Evolutionary conservation across 2,888 invertebrate genomes (phyloP).

Genomic region (Seira musarum): DNA sequence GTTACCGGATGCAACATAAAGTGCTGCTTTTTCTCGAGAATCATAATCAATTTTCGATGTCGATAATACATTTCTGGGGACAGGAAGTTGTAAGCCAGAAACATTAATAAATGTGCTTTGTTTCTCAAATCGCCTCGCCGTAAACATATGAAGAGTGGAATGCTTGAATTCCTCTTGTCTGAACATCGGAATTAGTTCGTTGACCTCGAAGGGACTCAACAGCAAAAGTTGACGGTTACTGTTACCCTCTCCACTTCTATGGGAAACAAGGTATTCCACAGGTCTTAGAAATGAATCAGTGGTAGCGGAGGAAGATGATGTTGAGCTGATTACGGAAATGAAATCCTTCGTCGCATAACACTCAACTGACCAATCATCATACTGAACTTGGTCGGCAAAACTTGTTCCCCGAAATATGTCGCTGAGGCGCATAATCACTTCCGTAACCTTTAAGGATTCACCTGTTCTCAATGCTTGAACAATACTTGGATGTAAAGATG

Average conservation of each 20-base stretch:
- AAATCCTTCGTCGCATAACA: conserved; percentile 13
- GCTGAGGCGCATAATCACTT: neutral
- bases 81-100: conserved; percentile 2
- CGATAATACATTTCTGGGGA: too few species aligned
- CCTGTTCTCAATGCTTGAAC: neutral
- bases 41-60: too few species aligned
- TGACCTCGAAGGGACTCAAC: conserved; percentile 18
- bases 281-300: conserved; percentile 16
- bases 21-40: neutral
- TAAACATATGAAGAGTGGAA: conserved; percentile 30
- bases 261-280: neutral
- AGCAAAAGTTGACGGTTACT: neutral
- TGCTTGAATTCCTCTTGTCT: neutral
- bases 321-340: too few species aligned
- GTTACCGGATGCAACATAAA: neutral
- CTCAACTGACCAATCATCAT: neutral
- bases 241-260: neutral
- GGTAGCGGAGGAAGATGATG: too few species aligned
- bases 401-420: conserved; percentile 1
- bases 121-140: conserved; percentile 3
- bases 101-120: conserved; percentile 19
- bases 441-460: neutral
- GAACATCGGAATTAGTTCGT: neutral
- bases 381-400: neutral
- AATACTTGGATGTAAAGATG: neutral